phyloP scores from a whole-genome alignment of 2,797 vertebrate species.

The Oreochromis mossambicus region DNA sequence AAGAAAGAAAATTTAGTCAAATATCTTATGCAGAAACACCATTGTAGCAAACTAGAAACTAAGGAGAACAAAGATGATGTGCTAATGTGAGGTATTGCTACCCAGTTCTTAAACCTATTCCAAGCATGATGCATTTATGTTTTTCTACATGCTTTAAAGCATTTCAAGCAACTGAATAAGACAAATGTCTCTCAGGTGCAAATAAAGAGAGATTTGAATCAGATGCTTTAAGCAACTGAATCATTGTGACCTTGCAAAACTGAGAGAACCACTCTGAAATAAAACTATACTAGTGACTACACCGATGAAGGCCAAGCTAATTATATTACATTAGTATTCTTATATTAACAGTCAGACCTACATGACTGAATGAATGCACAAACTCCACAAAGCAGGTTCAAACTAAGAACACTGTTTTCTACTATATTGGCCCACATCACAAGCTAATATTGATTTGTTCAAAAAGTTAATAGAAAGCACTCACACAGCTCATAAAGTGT shows the following conservation, averaged over 20 bases:
- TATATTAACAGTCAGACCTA: background rate
- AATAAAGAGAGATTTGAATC: accelerated
- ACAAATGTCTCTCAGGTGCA: background rate
- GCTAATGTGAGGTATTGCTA: background rate
- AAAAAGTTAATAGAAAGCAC: background rate
- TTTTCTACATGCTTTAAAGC: background rate
- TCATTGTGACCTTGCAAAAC: background rate
- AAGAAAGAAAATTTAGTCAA: background rate
- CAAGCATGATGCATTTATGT: accelerated
- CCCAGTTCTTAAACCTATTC: background rate
- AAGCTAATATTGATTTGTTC: background rate
- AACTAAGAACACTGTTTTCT: background rate
- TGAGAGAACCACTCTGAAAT: background rate
- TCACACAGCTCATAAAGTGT: background rate
- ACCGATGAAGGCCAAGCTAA: background rate
- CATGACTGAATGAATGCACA: background rate
- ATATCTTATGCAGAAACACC: background rate
- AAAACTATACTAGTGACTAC: background rate
- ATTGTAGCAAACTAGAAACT: accelerated
- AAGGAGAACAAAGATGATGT: background rate
- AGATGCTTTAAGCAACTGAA: background rate
- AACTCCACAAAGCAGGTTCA: background rate
- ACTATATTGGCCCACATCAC: background rate
- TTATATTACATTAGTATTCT: background rate
- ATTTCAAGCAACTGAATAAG: background rate